Evolutionary conservation across 2,888 invertebrate species (phyloP).

Genomic region (Apomyelois bistriatella): DNA sequence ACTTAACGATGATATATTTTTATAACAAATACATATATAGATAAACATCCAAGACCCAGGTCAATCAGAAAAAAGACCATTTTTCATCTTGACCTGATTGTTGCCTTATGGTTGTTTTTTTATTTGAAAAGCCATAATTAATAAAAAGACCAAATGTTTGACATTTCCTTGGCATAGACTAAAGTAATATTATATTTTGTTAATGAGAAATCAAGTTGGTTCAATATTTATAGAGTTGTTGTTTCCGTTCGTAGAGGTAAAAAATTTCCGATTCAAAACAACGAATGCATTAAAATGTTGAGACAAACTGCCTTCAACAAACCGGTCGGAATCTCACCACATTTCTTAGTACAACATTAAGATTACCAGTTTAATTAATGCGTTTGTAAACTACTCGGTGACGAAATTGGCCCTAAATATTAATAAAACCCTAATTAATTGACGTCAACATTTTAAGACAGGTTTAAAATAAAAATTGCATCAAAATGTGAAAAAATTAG

Average conservation of each 20-base stretch:
- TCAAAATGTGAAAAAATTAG: too few species aligned
- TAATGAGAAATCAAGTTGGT: neutral
- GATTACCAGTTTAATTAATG: constrained; percentile 12
- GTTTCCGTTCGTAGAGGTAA: neutral
- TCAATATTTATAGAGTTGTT: neutral
- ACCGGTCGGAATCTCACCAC: constrained; percentile 12
- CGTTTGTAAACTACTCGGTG: neutral
- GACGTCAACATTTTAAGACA: neutral
- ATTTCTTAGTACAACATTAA: constrained; percentile 10
- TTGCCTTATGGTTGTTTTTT: too few species aligned
- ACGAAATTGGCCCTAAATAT: neutral
- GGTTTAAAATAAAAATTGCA: too few species aligned
- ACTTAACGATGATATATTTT: too few species aligned
- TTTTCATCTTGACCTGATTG: too few species aligned
- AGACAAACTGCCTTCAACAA: neutral
- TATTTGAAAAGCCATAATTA: too few species aligned
- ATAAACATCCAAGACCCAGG: too few species aligned
- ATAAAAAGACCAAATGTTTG: too few species aligned
- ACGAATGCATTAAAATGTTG: neutral
- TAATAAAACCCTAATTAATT: neutral
- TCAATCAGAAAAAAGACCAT: too few species aligned
- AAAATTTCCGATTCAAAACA: neutral
- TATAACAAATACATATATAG: too few species aligned
- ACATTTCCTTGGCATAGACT: too few species aligned
- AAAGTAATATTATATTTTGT: too few species aligned